phyloP scores from a whole-genome alignment of 2,888 invertebrate species.

The Tachina fera region DNA sequence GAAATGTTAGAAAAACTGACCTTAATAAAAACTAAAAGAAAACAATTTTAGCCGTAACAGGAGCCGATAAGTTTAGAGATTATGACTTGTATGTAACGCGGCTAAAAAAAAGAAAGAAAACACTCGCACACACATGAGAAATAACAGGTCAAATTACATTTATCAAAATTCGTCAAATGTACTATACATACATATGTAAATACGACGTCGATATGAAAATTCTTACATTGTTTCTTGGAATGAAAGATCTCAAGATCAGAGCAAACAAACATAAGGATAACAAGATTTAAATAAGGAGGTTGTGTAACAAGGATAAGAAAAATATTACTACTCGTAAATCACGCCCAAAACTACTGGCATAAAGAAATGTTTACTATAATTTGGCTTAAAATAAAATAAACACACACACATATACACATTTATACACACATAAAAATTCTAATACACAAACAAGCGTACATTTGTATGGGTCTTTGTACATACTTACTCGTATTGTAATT shows the following conservation, averaged over 20 bases:
- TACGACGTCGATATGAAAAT: slow-evolving; percentile 54
- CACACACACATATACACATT: neutral
- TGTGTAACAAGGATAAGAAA: slow-evolving; percentile 28
- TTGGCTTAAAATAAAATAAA: neutral
- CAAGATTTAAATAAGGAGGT: slow-evolving; percentile 11
- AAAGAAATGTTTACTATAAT: slow-evolving; percentile 1
- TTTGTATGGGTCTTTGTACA: too few species aligned
- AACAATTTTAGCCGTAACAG: slow-evolving; percentile 63
- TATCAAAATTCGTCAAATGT: neutral
- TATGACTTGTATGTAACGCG: neutral
- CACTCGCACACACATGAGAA: neutral
- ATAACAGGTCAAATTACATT: slow-evolving; percentile 61
- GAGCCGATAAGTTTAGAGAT: slow-evolving; percentile 4
- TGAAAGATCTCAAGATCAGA: slow-evolving; percentile 51
- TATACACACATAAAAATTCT: too few species aligned
- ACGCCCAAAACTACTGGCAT: slow-evolving; percentile 51
- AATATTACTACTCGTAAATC: slow-evolving; percentile 44
- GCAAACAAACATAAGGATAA: slow-evolving; percentile 40
- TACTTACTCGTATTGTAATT: neutral
- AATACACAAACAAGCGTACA: neutral
- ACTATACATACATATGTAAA: too few species aligned
- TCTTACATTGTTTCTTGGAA: slow-evolving; percentile 63
- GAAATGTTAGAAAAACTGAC: slow-evolving; percentile 32
- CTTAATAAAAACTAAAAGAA: slow-evolving; percentile 24
- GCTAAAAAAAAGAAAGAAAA: neutral